Evolutionary conservation across 2,113 vertebrate genomes (phyloP).

Genomic region (Copsychus sechellarum): DNA sequence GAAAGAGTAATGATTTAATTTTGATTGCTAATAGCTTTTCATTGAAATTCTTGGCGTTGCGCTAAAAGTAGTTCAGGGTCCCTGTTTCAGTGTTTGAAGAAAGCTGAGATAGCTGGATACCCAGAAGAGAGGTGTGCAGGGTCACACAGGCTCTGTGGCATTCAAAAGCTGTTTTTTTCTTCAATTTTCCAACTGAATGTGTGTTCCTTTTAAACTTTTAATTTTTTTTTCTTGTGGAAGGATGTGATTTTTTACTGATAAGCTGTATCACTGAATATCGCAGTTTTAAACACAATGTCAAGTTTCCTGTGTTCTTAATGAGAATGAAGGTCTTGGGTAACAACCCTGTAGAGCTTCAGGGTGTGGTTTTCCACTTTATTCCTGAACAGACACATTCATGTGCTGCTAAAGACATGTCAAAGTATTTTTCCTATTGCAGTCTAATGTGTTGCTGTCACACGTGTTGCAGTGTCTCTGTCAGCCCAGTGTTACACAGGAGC

Average conservation of each 20-base stretch:
- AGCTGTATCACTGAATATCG: background rate
- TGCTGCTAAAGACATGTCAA: background rate
- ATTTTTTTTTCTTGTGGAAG: background rate
- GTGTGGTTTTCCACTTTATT: background rate
- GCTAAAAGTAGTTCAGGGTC: background rate
- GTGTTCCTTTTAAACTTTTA: background rate
- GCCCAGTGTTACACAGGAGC: background rate
- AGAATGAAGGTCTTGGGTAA: background rate
- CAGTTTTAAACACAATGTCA: background rate
- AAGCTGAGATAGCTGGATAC: background rate
- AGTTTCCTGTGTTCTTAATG: background rate
- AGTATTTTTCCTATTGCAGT: background rate
- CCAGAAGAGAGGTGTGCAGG: background rate
- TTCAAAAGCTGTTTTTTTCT: background rate
- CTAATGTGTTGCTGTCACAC: rapidly evolving
- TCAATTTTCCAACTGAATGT: background rate
- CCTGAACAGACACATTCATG: background rate
- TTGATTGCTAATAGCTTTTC: background rate
- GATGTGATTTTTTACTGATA: background rate
- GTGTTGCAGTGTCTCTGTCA: background rate
- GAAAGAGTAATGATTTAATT: background rate
- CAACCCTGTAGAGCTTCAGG: background rate
- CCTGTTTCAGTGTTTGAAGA: background rate
- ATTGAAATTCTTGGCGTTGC: background rate
- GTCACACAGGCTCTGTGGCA: background rate